A percentile compares a stretch with the other conserved stretches of the same genome.
Evolutionary conservation across 2,113 vertebrate species (phyloP).

Genomic region (Geococcyx californianus): DNA sequence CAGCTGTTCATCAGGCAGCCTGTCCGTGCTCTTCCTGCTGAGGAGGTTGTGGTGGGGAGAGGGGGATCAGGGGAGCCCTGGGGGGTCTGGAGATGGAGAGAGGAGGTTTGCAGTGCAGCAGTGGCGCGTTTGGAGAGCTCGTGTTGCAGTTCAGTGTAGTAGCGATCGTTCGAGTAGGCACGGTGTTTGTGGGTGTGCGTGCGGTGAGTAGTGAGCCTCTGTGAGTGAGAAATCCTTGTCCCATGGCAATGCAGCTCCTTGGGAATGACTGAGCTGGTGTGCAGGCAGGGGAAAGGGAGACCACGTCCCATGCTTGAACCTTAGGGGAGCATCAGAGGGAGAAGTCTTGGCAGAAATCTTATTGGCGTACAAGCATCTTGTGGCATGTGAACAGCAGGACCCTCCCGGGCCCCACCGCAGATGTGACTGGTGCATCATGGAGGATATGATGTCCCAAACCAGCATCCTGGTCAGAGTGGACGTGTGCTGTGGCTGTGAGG

Average conservation of each 20-base stretch:
- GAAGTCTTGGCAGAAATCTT: background rate
- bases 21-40: background rate
- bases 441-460: background rate
- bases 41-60: background rate
- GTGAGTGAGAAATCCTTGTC: background rate
- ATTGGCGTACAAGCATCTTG: background rate
- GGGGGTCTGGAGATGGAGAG: background rate
- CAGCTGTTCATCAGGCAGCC: background rate
- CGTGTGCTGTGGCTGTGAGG: fast-evolving
- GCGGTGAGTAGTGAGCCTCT: background rate
- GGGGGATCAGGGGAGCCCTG: background rate
- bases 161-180: background rate
- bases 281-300: background rate
- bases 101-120: background rate
- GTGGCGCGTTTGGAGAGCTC: background rate
- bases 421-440: background rate
- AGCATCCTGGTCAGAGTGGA: background rate
- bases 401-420: background rate
- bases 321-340: fast-evolving
- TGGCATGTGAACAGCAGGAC: background rate
- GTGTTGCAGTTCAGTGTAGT: background rate
- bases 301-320: fast-evolving
- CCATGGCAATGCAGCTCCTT: background rate
- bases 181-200: background rate
- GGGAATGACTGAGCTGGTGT: background rate